Conservation (phyloP, 2,113 vertebrate species). For the Erpornis zantholeuca region DNA sequence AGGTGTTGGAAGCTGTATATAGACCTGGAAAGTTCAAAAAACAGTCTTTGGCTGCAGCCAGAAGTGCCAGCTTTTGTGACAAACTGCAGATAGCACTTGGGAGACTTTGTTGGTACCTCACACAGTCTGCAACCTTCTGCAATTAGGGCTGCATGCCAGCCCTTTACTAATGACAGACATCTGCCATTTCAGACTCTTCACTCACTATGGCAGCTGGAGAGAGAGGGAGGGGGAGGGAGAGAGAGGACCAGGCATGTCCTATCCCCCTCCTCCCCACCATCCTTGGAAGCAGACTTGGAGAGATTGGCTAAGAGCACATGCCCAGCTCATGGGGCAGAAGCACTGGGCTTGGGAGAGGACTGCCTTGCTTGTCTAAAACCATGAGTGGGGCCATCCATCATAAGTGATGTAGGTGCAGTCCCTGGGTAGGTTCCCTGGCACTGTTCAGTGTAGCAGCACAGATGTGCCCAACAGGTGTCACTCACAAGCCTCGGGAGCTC, state of each 20-base stretch:
- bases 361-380: not conserved
- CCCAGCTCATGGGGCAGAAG: not conserved
- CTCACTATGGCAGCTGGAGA: not conserved
- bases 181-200: not conserved
- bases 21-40: not conserved
- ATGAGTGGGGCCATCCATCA: not conserved
- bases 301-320: not conserved
- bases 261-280: not conserved
- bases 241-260: not conserved
- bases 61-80: not conserved
- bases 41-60: not conserved
- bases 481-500: not conserved
- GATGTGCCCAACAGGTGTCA: not conserved
- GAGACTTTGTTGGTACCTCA: not conserved
- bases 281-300: not conserved
- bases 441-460: not conserved
- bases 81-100: not conserved
- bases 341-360: not conserved
- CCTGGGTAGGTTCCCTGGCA: fast-evolving
- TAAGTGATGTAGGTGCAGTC: not conserved
- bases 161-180: not conserved
- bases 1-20: not conserved
- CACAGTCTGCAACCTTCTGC: not conserved
- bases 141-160: not conserved
- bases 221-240: not conserved